A percentile compares a stretch with the other conserved stretches of the same genome.
Evolutionary conservation across 2,888 invertebrate species (phyloP).

Genomic region (Hypena proboscidalis): DNA sequence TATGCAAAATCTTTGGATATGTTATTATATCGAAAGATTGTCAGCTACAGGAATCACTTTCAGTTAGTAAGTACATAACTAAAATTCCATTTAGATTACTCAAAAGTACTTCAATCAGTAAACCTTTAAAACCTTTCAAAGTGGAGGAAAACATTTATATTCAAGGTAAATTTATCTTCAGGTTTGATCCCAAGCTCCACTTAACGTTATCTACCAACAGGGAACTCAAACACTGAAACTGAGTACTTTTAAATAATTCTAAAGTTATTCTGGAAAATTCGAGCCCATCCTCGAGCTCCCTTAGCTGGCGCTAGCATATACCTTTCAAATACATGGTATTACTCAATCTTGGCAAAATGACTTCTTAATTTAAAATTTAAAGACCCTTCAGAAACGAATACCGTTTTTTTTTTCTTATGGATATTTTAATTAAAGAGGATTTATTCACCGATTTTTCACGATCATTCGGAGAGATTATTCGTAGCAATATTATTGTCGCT

Average conservation of each 20-base stretch:
- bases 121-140: too few relatives aligned
- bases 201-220: neutral
- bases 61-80: too few relatives aligned
- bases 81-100: too few relatives aligned
- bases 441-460: slow-evolving; percentile 11
- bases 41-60: too few relatives aligned
- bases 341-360: slow-evolving; percentile 14
- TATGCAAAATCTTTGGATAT: too few relatives aligned
- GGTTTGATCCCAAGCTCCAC: neutral
- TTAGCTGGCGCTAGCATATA: slow-evolving; percentile 10
- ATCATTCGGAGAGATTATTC: slow-evolving; percentile 9
- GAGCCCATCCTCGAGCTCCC: slow-evolving; percentile 12
- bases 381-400: slow-evolving; percentile 6
- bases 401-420: slow-evolving; percentile 8
- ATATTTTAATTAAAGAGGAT: slow-evolving; percentile 35
- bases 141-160: too few relatives aligned
- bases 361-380: slow-evolving; percentile 33
- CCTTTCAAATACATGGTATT: slow-evolving; percentile 5
- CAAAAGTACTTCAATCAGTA: too few relatives aligned
- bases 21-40: too few relatives aligned
- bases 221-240: slow-evolving; percentile 7
- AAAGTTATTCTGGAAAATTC: slow-evolving; percentile 16
- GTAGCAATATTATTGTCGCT: too few relatives aligned
- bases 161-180: neutral
- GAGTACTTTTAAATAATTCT: slow-evolving; percentile 6